Evolutionary conservation across 1,140 invertebrate genomes (phyloP), one percentile per base, ranked within the genome.

Genomic region (Conus ventricosus): DNA sequence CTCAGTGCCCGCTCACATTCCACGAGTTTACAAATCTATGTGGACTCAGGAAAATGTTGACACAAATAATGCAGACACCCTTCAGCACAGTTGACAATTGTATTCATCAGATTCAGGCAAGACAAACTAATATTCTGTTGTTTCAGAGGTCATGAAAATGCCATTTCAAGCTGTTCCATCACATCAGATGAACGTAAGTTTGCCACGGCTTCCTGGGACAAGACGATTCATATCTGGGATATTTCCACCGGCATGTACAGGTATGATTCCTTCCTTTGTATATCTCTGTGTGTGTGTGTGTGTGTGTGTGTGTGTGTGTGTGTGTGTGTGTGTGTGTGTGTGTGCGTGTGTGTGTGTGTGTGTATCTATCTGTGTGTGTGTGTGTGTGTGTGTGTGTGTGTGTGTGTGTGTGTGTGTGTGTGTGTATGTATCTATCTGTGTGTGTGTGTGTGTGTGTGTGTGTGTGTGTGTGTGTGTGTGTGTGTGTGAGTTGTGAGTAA

Each of bases 171-270:
- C 90, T 94, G 93, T 89, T 90, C 92, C 71, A 93, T 95, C 17
- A 92, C 92, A 6, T 80, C 81, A 85, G 93, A 95, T 92, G 94
- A 95, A 85, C 88, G 93, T 25, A 93, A 92, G 63, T 94, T 95
- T 92, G 95, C 94, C 7, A 95, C 95, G 53, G 91, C 90, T 10
- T 94, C 94, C 4, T 95, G 95, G 94, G 95, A 95, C 90, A 95
- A 95, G 90, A 92, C 89, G 17, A 88, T 95, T 10, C 90, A 91
- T 39, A 88, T 95, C 4, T 95, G 94, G 93, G 95, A 95, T 89
- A 93, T 95, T 51, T 91, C 94, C 4, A 95, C 94, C n/a, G 95
- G 95, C 82, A 93, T 90, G 83, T 95, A 95, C 90, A 92, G 95
- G 94, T 94, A 86, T 78, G 6, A 57, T n/a, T 60, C 4, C 60